Conservation (phyloP, 2,888 invertebrate genomes). For the Microctonus brassicae region DNA sequence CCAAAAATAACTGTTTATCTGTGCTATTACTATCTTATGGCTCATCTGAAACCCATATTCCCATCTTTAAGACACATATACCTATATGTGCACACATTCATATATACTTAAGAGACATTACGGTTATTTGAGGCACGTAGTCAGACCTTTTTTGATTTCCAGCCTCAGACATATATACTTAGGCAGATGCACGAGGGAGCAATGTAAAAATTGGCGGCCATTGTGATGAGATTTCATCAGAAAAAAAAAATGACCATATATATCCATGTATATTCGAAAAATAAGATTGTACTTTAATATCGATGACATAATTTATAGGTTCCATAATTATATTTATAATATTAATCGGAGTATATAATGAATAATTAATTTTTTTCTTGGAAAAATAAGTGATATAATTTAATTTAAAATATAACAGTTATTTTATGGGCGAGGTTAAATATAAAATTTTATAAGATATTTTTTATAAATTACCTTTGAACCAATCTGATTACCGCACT, state of each 20-base stretch:
- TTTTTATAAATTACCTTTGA: slow-evolving; percentile 69
- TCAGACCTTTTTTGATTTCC: slow-evolving; percentile 41
- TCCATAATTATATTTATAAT: too few relatives aligned
- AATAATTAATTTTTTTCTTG: too few relatives aligned
- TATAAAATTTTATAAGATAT: neutral
- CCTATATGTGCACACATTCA: slow-evolving; percentile 18
- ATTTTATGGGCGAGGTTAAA: too few relatives aligned
- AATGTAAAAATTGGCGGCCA: neutral
- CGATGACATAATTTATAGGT: too few relatives aligned
- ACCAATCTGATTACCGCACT: slow-evolving; percentile 77
- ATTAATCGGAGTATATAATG: too few relatives aligned
- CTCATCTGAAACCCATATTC: neutral
- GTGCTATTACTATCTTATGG: slow-evolving; percentile 1
- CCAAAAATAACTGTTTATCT: slow-evolving; percentile 9
- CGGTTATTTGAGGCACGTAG: slow-evolving; percentile 45
- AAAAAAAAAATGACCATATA: too few relatives aligned
- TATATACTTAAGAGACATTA: slow-evolving; percentile 9
- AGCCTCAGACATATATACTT: slow-evolving; percentile 19
- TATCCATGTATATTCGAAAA: too few relatives aligned
- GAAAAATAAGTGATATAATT: too few relatives aligned
- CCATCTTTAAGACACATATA: too few relatives aligned
- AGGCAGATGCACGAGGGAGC: neutral
- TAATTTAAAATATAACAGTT: neutral
- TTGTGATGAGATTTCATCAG: slow-evolving; percentile 1
- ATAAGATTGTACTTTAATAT: too few relatives aligned